A percentile compares a stretch with the other conserved stretches of the same genome.
Conservation (phyloP, 2,113 vertebrate species). For the Daphoenositta chrysoptera region DNA sequence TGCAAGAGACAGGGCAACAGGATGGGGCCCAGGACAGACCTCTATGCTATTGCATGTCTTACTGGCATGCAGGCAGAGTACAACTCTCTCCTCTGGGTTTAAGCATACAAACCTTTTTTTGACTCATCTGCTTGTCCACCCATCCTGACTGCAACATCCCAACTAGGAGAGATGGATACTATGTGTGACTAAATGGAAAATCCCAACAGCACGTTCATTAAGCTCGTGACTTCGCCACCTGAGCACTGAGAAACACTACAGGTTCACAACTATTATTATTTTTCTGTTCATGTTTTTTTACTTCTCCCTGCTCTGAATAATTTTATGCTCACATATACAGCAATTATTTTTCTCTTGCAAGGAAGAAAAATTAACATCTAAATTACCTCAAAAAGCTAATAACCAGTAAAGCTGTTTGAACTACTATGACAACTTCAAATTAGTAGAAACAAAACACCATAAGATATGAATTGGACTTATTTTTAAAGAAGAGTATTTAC, state of each 20-base stretch:
- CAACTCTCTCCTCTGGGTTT: too few species aligned
- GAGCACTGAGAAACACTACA: neutral
- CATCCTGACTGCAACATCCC: neutral
- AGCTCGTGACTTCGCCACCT: neutral
- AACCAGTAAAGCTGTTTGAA: neutral
- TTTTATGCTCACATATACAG: neutral
- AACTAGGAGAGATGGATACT: neutral
- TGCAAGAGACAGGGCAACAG: too few species aligned
- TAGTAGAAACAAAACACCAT: neutral
- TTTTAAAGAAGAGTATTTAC: neutral
- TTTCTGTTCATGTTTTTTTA: neutral
- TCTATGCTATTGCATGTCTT: neutral
- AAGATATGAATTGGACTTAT: neutral
- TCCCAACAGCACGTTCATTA: neutral
- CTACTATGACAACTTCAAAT: neutral
- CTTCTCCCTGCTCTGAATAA: neutral
- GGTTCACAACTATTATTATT: neutral
- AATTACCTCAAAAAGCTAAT: slow-evolving; percentile 13
- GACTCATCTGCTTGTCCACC: neutral
- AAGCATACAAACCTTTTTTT: neutral
- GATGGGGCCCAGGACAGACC: neutral
- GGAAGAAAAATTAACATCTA: slow-evolving; percentile 4
- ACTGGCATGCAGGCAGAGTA: neutral
- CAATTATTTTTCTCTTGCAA: neutral
- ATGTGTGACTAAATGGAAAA: rapidly evolving